A percentile compares a stretch with the other conserved stretches of the same genome.
phyloP scores from a whole-genome alignment of 2,113 vertebrate genomes.

The Syngnathus typhle region DNA sequence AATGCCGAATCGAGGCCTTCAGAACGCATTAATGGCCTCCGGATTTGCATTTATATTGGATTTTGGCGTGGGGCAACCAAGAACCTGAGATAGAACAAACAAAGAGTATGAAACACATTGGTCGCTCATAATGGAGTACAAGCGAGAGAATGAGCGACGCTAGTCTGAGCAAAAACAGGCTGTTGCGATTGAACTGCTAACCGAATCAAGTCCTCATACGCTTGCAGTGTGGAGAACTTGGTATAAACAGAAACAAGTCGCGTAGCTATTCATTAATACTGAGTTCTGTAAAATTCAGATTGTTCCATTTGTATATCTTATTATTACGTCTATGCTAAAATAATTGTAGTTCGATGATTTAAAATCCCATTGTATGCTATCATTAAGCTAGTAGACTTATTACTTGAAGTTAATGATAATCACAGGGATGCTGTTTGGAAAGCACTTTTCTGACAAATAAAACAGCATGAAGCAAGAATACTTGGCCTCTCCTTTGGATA shows the following conservation, averaged over 20 bases:
- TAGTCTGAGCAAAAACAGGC: slow-evolving; percentile 50
- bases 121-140: slow-evolving; percentile 62
- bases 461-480: too few species aligned
- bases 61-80: slow-evolving; percentile 44
- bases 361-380: background rate
- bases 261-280: background rate
- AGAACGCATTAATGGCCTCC: slow-evolving; percentile 71
- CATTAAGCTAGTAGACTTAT: background rate
- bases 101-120: slow-evolving; percentile 63
- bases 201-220: slow-evolving; percentile 21
- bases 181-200: slow-evolving; percentile 12
- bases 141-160: slow-evolving; percentile 50
- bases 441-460: background rate
- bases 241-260: background rate
- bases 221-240: slow-evolving; percentile 4
- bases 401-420: background rate
- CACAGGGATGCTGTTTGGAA: background rate
- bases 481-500: background rate
- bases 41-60: slow-evolving; percentile 80
- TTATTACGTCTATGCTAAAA: background rate
- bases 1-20: slow-evolving; percentile 63
- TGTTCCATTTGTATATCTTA: background rate
- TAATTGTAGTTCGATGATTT: background rate
- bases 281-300: background rate
- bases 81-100: slow-evolving; percentile 65